Evolutionary conservation across 2,113 vertebrate genomes (phyloP).

Genomic region (Hippolais icterina): DNA sequence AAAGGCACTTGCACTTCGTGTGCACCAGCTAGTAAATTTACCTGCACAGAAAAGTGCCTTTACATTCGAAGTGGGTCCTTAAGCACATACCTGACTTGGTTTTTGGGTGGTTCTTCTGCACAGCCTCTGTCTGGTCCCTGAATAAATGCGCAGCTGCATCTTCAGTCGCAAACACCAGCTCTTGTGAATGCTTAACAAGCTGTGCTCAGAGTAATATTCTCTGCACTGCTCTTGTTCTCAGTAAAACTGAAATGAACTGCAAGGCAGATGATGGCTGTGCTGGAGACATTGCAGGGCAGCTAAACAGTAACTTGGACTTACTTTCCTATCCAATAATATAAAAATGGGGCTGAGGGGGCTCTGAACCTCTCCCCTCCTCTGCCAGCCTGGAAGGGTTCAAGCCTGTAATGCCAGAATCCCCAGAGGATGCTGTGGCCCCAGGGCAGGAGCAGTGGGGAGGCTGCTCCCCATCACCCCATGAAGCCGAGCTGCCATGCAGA

Average conservation of each 20-base stretch:
- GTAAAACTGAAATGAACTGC: not conserved
- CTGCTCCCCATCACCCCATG: not conserved
- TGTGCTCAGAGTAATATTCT: not conserved
- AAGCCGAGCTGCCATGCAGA: not conserved
- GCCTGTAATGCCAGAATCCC: not conserved
- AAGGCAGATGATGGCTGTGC: not conserved
- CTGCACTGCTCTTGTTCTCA: not conserved
- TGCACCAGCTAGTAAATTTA: not conserved
- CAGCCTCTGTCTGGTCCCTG: not conserved
- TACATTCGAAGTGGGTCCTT: not conserved
- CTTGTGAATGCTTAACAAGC: not conserved
- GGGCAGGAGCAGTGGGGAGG: not conserved
- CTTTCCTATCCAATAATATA: not conserved
- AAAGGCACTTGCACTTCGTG: not conserved
- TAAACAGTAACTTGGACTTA: not conserved
- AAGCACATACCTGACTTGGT: not conserved
- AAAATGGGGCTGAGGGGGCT: not conserved
- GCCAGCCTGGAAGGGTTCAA: not conserved
- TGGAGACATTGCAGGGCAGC: not conserved
- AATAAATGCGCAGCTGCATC: not conserved
- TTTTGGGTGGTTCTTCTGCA: not conserved
- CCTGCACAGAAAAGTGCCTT: not conserved
- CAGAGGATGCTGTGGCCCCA: not conserved
- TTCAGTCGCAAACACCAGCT: fast-evolving
- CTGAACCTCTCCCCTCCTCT: not conserved